Conservation (phyloP, 1,140 invertebrate species). For the Bactericera cockerelli region DNA sequence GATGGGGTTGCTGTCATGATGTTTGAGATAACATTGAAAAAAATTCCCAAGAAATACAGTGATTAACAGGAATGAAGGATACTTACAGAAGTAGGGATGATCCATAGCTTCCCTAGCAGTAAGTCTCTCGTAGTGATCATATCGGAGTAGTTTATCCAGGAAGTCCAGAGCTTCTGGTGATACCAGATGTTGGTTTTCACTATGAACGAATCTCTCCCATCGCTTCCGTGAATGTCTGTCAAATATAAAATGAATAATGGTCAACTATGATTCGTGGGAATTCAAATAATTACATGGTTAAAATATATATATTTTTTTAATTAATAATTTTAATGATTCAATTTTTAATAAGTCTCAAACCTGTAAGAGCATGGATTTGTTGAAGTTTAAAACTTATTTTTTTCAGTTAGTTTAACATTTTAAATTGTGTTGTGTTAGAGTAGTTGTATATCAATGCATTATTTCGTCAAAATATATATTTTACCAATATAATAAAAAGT, state of each 20-base stretch:
- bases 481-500: no score
- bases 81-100: conserved; percentile 93
- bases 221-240: conserved; percentile 92
- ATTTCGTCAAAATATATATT: no score
- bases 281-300: neutral
- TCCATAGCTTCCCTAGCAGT: conserved; percentile 99
- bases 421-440: no score
- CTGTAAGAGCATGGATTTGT: no score
- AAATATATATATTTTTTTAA: conserved; percentile 14
- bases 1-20: no score
- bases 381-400: no score
- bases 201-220: conserved; percentile 99
- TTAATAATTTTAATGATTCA: no score
- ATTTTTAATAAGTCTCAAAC: no score
- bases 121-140: conserved; percentile 96
- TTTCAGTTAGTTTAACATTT: no score
- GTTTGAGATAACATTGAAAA: no score
- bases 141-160: conserved; percentile 93
- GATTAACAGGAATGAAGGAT: conserved; percentile 20
- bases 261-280: neutral
- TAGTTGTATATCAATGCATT: no score
- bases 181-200: conserved; percentile 97
- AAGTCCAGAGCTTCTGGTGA: conserved; percentile 97
- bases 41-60: no score
- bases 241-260: conserved; percentile 23